Evolutionary conservation across 2,888 invertebrate species (phyloP), one percentile per base, ranked within the genome.

Genomic region (Linnaemya tessellans): DNA sequence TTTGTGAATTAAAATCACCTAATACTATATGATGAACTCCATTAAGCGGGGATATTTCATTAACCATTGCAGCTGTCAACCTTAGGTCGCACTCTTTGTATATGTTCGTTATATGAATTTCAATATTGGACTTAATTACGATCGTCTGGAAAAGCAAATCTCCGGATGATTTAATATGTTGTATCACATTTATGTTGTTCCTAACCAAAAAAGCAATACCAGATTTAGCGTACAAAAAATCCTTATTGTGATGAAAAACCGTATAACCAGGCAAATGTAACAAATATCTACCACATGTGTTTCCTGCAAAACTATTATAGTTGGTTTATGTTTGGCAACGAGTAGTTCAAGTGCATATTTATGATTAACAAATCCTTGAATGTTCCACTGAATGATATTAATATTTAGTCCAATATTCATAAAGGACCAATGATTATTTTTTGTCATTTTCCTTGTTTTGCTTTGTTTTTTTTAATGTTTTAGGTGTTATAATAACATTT

Each of bases 181-280:
- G 9, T n/a, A n/a, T n/a, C n/a, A n/a, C n/a, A n/a, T n/a, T n/a
- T n/a, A n/a, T n/a, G n/a, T n/a, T n/a, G n/a, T 30, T 30, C 3
- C 4, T n/a, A 8, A n/a, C 30, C 7, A 58, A 4, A n/a, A n/a
- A 13, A 3, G 64, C 41, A 7, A 70, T 56, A 5, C 38, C 41
- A 4, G 68, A 51, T 54, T 68, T 68, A 11, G 38, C 68, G 11
- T 68, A 68, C 8, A 11, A 7, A 9, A 38, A 68, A 15, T 54
- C 20, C n/a, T 68, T 54, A 18, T 67, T 51, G 11, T 51, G 51
- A 25, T 51, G 51, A 20, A 18, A 67, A 11, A 67, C 30, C 11
- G 18, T 51, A 25, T 51, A 67, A 20, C 67, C 67, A 9, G 67
- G 67, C 13, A 67, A 41, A 41, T 41, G 38, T 1, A 46, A 15